phyloP scores from a whole-genome alignment of 2,888 invertebrate species.

The Sacculina carcini region DNA sequence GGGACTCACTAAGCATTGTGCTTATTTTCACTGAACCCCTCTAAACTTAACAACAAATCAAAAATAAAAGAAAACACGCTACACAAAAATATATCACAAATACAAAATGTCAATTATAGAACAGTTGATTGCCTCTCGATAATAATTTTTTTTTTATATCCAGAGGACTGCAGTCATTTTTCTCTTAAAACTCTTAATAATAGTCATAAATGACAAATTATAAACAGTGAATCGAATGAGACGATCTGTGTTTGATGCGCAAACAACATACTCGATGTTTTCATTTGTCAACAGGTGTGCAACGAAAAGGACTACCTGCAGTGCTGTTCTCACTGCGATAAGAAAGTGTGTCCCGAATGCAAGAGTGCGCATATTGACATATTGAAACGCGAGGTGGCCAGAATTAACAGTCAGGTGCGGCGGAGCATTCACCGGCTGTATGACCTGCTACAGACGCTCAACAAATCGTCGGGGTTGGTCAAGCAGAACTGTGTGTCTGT shows the following conservation, averaged over 20 bases:
- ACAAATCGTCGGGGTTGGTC: constrained; percentile 63
- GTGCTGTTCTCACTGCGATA: constrained; percentile 82
- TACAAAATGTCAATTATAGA: too few species aligned
- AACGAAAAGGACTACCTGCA: constrained; percentile 71
- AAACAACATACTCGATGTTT: neutral
- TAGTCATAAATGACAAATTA: too few species aligned
- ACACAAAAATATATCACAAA: too few species aligned
- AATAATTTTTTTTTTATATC: too few species aligned
- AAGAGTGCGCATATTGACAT: constrained; percentile 84
- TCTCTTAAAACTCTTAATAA: too few species aligned
- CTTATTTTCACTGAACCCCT: too few species aligned
- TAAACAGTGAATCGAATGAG: neutral
- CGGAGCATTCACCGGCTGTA: constrained; percentile 66
- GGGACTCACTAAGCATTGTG: too few species aligned
- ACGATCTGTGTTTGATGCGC: too few species aligned
- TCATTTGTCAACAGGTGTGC: constrained; percentile 27
- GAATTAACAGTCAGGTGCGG: constrained; percentile 49
- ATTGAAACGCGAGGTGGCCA: constrained; percentile 59
- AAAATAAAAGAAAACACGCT: too few species aligned
- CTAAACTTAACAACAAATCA: too few species aligned
- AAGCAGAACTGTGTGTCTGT: constrained; percentile 72
- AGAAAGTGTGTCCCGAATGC: constrained; percentile 87
- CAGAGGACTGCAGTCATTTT: too few species aligned
- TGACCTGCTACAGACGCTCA: constrained; percentile 53
- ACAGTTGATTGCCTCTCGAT: too few species aligned